These are phyloP conservation scores for Rattus rattus DNA, from an alignment of 2,113 vertebrate species.

Conservation along the genomic window DNA sequence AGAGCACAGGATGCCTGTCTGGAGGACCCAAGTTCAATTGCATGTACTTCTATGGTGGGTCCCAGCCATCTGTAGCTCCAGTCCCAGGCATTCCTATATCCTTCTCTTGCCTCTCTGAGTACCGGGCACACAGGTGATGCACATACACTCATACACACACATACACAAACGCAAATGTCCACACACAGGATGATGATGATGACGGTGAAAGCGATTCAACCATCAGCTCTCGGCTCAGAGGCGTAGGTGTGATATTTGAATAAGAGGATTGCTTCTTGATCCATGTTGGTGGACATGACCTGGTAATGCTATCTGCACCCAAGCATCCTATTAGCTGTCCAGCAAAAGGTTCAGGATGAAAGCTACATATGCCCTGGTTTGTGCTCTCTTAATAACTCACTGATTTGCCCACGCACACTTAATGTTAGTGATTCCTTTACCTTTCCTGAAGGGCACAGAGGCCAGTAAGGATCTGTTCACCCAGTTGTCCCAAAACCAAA, in stretches of 20 bases:
- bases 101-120: not conserved
- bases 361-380: not conserved
- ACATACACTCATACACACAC: not conserved
- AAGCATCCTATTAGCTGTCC: not conserved
- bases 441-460: not conserved
- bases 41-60: not conserved
- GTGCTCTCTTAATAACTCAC: not conserved
- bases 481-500: not conserved
- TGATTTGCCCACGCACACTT: not conserved
- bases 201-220: not conserved
- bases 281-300: not conserved
- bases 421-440: not conserved
- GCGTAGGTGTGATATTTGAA: not conserved
- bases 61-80: not conserved
- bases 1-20: not conserved
- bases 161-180: too few species aligned
- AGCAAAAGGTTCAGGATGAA: not conserved
- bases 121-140: not conserved
- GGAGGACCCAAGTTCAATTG: not conserved
- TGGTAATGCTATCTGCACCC: not conserved
- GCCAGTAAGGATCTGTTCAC: not conserved
- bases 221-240: not conserved
- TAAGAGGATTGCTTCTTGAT: not conserved
- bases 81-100: not conserved
- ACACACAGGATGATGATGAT: too few species aligned